phyloP scores from a whole-genome alignment of 2,888 invertebrate species.

The Polyommatus icarus region DNA sequence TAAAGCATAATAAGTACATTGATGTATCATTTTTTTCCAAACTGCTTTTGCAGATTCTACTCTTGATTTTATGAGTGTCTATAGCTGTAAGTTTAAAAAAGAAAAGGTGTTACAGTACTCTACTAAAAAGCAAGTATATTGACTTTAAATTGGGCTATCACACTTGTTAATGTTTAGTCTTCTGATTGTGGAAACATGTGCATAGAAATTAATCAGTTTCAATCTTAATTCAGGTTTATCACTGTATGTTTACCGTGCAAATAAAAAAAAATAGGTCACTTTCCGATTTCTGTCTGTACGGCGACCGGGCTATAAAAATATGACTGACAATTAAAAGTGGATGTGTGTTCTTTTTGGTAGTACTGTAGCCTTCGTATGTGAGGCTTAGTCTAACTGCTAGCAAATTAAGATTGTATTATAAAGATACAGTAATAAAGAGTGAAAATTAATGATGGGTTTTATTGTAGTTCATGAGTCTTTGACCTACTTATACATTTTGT shows the following conservation, averaged over 20 bases:
- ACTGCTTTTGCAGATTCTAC: neutral
- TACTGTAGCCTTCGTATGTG: neutral
- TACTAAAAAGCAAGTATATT: neutral
- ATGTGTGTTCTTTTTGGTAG: neutral
- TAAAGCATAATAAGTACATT: neutral
- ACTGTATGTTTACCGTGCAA: too few species aligned
- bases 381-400: neutral
- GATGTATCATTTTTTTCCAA: neutral
- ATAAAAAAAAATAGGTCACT: too few species aligned
- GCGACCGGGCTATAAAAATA: neutral
- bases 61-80: neutral
- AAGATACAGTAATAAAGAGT: slow-evolving; percentile 7
- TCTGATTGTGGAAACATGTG: too few species aligned
- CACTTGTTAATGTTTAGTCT: too few species aligned
- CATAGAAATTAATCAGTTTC: too few species aligned
- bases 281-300: too few species aligned
- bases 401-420: neutral
- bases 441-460: neutral
- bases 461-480: neutral
- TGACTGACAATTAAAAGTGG: neutral
- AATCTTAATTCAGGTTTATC: too few species aligned
- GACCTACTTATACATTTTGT: too few species aligned
- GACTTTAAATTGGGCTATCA: too few species aligned
- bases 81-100: neutral
- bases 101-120: too few species aligned